Conservation (phyloP, 2,888 invertebrate genomes). For the Oscheius myriophilus region DNA sequence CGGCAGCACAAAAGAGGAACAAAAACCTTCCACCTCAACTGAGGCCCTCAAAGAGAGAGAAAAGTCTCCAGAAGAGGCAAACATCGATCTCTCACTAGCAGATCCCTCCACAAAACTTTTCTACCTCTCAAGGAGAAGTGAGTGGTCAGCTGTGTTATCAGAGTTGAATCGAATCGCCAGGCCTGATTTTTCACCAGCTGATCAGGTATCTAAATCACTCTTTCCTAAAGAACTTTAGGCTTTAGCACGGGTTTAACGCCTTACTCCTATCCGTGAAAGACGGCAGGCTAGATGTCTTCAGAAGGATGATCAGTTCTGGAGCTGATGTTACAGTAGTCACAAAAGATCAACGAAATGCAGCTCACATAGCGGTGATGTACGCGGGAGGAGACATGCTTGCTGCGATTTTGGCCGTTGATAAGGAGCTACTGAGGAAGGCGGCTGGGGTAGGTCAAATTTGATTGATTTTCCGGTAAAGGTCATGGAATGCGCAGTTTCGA, state of each 20-base stretch:
- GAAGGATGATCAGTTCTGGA: conserved; percentile 72
- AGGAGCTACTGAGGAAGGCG: conserved; percentile 85
- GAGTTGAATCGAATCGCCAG: conserved; percentile 52
- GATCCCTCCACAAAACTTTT: conserved; percentile 47
- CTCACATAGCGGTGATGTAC: conserved; percentile 93
- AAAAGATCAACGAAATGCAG: conserved; percentile 88
- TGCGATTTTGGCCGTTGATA: conserved; percentile 84
- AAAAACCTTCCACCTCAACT: conserved; percentile 16
- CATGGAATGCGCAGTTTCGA: not conserved
- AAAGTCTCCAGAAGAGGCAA: conserved; percentile 30
- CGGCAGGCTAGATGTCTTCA: conserved; percentile 71
- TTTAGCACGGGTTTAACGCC: conserved; percentile 72
- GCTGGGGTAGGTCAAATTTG: conserved; percentile 76
- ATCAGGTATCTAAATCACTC: conserved; percentile 47
- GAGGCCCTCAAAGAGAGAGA: not conserved
- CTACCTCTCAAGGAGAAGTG: conserved; percentile 58
- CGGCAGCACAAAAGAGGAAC: conserved; percentile 8
- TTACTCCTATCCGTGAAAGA: conserved; percentile 73
- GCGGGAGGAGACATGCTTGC: conserved; percentile 94
- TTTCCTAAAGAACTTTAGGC: conserved; percentile 1
- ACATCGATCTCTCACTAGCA: conserved; percentile 45
- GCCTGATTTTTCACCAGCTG: conserved; percentile 59
- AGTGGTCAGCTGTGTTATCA: conserved; percentile 61
- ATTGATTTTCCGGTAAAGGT: too few species aligned
- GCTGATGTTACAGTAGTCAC: conserved; percentile 69